These are phyloP conservation scores for Gadopsis marmoratus DNA, from an alignment of 2,797 vertebrate species.

Conservation along the genomic window DNA sequence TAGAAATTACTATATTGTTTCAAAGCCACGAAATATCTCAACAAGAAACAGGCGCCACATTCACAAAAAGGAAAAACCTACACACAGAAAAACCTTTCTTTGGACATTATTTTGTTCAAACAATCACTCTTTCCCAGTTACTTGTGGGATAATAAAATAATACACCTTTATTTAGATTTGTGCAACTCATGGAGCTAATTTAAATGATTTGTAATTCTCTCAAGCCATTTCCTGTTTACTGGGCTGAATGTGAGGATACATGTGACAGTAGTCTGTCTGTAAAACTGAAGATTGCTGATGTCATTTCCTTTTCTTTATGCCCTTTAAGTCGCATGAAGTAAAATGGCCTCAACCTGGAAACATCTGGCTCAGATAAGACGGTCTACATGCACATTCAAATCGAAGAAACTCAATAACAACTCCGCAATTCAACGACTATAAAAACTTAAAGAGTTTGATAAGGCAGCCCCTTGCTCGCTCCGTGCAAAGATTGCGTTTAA, in stretches of 20 bases:
- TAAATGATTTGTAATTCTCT: conserved; percentile 51
- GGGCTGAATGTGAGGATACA: conserved; percentile 39
- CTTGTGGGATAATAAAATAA: neutral
- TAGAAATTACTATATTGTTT: conserved; percentile 45
- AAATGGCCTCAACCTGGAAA: conserved; percentile 55
- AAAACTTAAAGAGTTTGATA: conserved; percentile 28
- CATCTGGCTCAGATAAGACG: conserved; percentile 61
- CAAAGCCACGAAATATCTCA: conserved; percentile 14
- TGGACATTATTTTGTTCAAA: neutral
- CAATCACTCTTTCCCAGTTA: neutral
- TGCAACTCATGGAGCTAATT: conserved; percentile 50
- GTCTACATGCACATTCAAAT: conserved; percentile 22
- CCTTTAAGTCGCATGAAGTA: conserved; percentile 30
- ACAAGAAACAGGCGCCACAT: conserved; percentile 22
- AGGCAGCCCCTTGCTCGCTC: conserved; percentile 18
- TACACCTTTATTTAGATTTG: conserved; percentile 20
- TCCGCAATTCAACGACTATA: conserved; percentile 18
- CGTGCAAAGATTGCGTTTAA: conserved; percentile 45
- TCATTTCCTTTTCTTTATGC: conserved; percentile 63
- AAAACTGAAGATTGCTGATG: conserved; percentile 62
- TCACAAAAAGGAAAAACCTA: conserved; percentile 9
- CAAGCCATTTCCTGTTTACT: conserved; percentile 73
- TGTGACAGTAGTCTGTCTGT: conserved; percentile 64
- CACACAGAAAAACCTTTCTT: conserved; percentile 20
- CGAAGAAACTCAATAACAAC: conserved; percentile 19